phyloP scores from a whole-genome alignment of 2,113 vertebrate genomes.

The Oryzias curvinotus region DNA sequence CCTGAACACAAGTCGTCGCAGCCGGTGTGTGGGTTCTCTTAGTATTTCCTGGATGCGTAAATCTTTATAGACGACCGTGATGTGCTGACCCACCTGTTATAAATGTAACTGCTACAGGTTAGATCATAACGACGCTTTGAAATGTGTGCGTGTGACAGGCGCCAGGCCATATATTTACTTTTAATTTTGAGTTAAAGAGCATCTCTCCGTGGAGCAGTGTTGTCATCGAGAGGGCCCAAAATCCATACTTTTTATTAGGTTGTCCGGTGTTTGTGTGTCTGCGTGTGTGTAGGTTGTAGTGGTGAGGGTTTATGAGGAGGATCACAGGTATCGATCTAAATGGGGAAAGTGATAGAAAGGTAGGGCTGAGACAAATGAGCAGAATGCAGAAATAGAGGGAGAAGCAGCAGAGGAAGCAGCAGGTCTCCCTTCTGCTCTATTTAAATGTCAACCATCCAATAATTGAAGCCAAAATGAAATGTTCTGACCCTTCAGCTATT shows the following conservation, averaged over 20 bases:
- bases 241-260: conserved; percentile 87
- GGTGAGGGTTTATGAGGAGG: conserved; percentile 58
- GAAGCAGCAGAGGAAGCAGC: conserved; percentile 24
- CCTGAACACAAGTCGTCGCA: too few species aligned
- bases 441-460: conserved; percentile 72
- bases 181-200: conserved; percentile 80
- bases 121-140: background rate
- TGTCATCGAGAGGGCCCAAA: conserved; percentile 73
- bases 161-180: conserved; percentile 77
- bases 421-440: conserved; percentile 41
- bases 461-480: conserved; percentile 62
- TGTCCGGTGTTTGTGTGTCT: conserved; percentile 25
- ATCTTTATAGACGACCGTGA: conserved; percentile 17
- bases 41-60: background rate
- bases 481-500: conserved; percentile 51
- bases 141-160: conserved; percentile 7
- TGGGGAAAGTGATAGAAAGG: conserved; percentile 26
- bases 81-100: background rate
- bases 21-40: background rate
- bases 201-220: conserved; percentile 62
- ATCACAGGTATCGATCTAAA: conserved; percentile 63
- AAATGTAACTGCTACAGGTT: conserved; percentile 2
- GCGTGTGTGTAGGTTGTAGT: conserved; percentile 34
- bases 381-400: conserved; percentile 14
- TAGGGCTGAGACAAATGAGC: conserved; percentile 27